Evolutionary conservation across 2,113 vertebrate genomes (phyloP), one percentile per base, ranked within the genome.

Genomic region (Apus apus): DNA sequence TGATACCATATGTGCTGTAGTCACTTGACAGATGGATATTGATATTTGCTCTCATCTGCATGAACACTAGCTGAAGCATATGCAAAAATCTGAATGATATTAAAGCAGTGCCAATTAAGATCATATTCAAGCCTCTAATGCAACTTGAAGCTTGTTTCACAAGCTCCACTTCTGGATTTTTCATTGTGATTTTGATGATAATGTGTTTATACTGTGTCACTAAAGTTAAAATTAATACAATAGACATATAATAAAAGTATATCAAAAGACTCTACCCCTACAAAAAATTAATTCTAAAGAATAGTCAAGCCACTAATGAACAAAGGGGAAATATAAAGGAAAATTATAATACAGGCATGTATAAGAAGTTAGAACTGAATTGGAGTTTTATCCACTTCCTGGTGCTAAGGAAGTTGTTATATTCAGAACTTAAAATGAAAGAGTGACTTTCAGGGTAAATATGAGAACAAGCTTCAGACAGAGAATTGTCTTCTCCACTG

Each of bases 1-100:
- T 94, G 72, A 85, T 94, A 97, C 93, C 96, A 95, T 97, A 97
- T 97, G 97, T 94, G 76, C 93, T 94, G 74, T 60, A 54, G 67
- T 95, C 67, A 79, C 67, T 97, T 97, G 96, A 97, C 97, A 97
- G 97, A 97, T 97, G 96, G 96, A 87, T 97, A 94, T 92, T 97
- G 97, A 85, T 97, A 97, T 96, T 97, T 97, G 85, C 97, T 95
- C 96, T 97, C 93, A 96, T 96, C 95, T 96, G 89, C 92, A 96
- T 93, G 95, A 97, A 96, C 89, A 94, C 78, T 94, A 97, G 89
- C 90, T 97, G 95, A 97, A 97, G 93, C 92, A 97, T 96, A 98
- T 91, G 94, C 57, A 95, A 97, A 97, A 95, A 61, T 93, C 92
- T 87, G 97, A 97, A 98, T 95, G 65, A 87, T 94, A 97, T 98